Evolutionary conservation across 2,888 invertebrate species (phyloP), one percentile per base, ranked within the genome.

Genomic region (Dryocosmus kuriphilus): DNA sequence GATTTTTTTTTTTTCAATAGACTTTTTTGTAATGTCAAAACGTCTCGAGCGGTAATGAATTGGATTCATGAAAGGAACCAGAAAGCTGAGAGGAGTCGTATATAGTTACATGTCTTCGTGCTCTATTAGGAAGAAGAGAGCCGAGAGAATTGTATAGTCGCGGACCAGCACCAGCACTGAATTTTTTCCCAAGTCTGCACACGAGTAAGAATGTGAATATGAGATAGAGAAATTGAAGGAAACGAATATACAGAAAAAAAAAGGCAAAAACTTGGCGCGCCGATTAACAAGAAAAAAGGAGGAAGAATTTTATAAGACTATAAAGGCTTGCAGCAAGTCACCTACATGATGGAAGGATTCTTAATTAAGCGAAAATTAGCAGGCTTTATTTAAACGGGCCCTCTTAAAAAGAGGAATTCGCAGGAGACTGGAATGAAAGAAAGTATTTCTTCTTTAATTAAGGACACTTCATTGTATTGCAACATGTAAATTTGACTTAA

Each of bases 221-320:
- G 67, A 67, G 67, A 67, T 67, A 46, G 46, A 27, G 24, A 67
- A 67, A 67, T 67, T 67, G 67, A 24, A 65, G 22, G 38, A 24
- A 38, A 27, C 9, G 67, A 67, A 67, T 67, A 46, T 67, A 27
- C 3, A 67, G n/a, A n/a, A n/a, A 51, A n/a, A n/a, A 16, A 16
- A 41, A n/a, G 46, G 41, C 8, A 38, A 67, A 57, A 57, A 24
- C 11, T 57, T 57, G 24, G 14, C 5, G 24, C 14, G 57, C 27
- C 57, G 57, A 57, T 57, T 57, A 57, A 16, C 14, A 57, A 24
- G 57, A 57, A 57, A 24, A 24, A 24, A 27, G 24, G 14, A 11
- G 22, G 11, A 14, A 24, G 22, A 24, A 57, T 27, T n/a, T n/a
- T n/a, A n/a, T n/a, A n/a, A n/a, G n/a, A n/a, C n/a, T 24, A 51